These are phyloP conservation scores for Callyntrura guangdongensis DNA, from an alignment of 2,888 invertebrate genomes.

Conservation along the genomic window DNA sequence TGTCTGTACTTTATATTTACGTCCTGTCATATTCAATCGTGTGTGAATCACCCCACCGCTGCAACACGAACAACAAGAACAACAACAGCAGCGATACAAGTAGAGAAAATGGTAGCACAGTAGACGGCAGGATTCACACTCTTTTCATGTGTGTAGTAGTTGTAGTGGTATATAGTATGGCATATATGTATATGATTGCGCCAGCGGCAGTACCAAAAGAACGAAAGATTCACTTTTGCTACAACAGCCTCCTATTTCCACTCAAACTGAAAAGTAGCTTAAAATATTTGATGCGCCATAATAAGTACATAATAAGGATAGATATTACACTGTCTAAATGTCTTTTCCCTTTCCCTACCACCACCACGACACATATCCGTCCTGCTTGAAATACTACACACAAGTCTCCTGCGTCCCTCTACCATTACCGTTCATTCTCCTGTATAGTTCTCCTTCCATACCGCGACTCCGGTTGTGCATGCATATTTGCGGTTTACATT, in stretches of 20 bases:
- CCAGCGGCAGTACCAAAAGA: slow-evolving; percentile 5
- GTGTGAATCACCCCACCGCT: background rate
- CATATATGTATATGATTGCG: slow-evolving; percentile 16
- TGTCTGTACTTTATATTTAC: slow-evolving; percentile 10
- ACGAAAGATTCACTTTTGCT: no score
- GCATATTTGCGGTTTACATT: slow-evolving; percentile 47
- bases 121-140: slow-evolving; percentile 9
- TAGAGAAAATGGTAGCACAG: background rate
- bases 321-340: no score
- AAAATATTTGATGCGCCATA: background rate
- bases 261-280: background rate
- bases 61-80: no score
- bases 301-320: no score
- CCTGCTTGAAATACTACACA: background rate
- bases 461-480: no score
- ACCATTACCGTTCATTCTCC: no score
- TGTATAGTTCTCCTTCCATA: no score
- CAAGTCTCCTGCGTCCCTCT: no score
- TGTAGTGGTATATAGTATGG: no score
- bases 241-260: background rate
- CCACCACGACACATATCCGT: background rate
- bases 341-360: no score
- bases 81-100: background rate
- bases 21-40: slow-evolving; percentile 42
- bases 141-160: no score